Evolutionary conservation across 2,888 invertebrate genomes (phyloP).

Genomic region (Alcis repandata): DNA sequence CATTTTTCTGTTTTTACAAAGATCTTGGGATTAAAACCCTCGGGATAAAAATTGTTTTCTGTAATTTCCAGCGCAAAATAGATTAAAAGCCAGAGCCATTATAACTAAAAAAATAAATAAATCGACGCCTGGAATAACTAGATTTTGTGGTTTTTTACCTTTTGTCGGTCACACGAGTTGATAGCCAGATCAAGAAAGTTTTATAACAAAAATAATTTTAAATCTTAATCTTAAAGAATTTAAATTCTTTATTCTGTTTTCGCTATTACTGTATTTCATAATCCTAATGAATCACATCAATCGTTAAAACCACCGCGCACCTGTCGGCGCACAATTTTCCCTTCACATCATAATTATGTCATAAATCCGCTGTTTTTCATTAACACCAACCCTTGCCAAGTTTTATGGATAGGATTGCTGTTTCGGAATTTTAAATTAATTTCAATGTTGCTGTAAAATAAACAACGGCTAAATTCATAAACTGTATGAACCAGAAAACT

Average conservation of each 20-base stretch:
- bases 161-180: no score
- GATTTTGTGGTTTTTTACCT: no score
- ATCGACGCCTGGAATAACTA: no score
- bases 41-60: no score
- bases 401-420: conserved; percentile 7
- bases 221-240: no score
- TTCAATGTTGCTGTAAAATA: background rate
- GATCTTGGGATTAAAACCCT: no score
- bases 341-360: conserved; percentile 18
- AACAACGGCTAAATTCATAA: background rate
- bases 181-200: no score
- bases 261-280: conserved; percentile 1
- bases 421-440: conserved; percentile 8
- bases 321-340: background rate
- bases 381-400: conserved; percentile 24
- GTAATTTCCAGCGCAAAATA: no score
- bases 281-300: conserved; percentile 12
- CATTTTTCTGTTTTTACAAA: no score
- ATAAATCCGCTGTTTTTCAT: conserved; percentile 29
- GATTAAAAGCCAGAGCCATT: no score
- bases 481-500: background rate
- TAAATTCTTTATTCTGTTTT: background rate
- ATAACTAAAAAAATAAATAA: no score
- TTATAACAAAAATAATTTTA: no score
- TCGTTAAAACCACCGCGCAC: conserved; percentile 3